A percentile compares a stretch with the other conserved stretches of the same genome.
These are phyloP conservation scores for Hymenochirus boettgeri DNA, from an alignment of 2,113 vertebrate species.

Conservation along the genomic window DNA sequence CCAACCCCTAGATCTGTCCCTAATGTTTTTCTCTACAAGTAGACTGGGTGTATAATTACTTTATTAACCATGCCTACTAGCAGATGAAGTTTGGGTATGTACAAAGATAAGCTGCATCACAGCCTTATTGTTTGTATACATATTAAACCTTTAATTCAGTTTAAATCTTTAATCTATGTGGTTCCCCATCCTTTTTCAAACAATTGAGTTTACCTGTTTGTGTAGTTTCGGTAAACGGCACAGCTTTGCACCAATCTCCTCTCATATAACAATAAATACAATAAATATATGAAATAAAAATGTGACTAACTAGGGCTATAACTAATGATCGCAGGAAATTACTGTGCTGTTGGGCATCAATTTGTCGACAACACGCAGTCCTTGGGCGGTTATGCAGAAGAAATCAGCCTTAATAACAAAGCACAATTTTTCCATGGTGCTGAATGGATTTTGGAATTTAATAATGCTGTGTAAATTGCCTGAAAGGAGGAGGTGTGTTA, in stretches of 20 bases:
- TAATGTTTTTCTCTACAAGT: too few species aligned
- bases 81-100: too few species aligned
- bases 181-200: background rate
- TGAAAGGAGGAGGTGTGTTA: conserved; percentile 37
- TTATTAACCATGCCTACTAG: too few species aligned
- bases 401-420: conserved; percentile 42
- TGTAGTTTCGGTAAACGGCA: background rate
- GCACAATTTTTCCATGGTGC: conserved; percentile 40
- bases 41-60: too few species aligned
- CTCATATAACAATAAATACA: conserved; percentile 26
- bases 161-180: too few species aligned
- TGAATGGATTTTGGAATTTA: conserved; percentile 44
- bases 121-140: too few species aligned
- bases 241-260: conserved; percentile 1
- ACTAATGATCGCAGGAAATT: conserved; percentile 41
- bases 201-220: background rate
- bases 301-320: conserved; percentile 38
- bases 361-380: conserved; percentile 37
- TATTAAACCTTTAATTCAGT: too few species aligned
- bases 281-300: conserved; percentile 33
- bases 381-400: conserved; percentile 43
- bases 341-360: conserved; percentile 38
- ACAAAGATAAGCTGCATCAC: too few species aligned
- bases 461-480: conserved; percentile 42
- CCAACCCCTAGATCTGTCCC: too few species aligned